Evolutionary conservation across 1,140 invertebrate species (phyloP).

Genomic region (Solenopsis invicta): DNA sequence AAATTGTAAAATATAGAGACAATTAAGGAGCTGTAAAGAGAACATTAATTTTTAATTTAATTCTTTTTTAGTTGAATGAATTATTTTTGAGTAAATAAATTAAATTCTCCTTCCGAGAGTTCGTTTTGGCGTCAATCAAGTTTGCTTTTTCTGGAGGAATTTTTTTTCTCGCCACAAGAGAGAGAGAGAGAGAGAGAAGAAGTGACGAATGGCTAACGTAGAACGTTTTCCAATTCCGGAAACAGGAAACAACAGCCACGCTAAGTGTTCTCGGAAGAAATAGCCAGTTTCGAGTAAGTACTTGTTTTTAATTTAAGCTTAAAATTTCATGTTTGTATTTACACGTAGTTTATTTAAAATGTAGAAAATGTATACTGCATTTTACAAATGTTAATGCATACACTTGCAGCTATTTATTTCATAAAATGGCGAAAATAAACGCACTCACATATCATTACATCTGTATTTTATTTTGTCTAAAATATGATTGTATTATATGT

Average conservation of each 20-base stretch:
- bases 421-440: background rate
- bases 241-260: background rate
- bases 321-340: background rate
- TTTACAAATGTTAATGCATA: constrained; percentile 2
- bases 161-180: constrained; percentile 1
- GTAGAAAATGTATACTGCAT: background rate
- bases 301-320: background rate
- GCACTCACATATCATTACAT: background rate
- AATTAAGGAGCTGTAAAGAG: background rate
- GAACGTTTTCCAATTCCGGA: constrained; percentile 31
- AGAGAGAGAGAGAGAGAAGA: too few species aligned
- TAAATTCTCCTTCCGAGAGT: background rate
- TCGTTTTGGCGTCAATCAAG: background rate
- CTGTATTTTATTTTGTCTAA: too few species aligned
- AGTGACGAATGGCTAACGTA: background rate
- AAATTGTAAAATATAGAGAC: background rate
- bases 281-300: background rate
- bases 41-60: background rate
- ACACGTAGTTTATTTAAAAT: background rate
- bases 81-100: background rate
- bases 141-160: background rate
- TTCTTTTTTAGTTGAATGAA: constrained; percentile 10
- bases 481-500: background rate
- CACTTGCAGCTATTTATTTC: background rate
- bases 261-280: constrained; percentile 24